phyloP scores from a whole-genome alignment of 2,113 vertebrate genomes.

The Oreochromis niloticus region DNA sequence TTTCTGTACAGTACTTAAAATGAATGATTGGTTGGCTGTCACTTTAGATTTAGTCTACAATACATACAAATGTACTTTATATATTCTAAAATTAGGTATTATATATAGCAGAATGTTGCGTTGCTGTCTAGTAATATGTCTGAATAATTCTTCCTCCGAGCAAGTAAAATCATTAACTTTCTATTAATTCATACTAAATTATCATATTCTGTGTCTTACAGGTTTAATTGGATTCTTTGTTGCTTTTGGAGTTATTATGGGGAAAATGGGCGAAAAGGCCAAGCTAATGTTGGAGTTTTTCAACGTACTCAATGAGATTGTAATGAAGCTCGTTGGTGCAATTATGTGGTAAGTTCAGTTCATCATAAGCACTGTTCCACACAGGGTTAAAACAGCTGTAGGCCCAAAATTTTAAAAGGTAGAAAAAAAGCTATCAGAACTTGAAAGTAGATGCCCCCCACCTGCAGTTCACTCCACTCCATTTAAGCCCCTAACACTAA shows the following conservation, averaged over 20 bases:
- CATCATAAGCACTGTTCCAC: not conserved
- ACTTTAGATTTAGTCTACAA: not conserved
- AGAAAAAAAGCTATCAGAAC: not conserved
- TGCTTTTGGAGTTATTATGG: conserved; percentile 95
- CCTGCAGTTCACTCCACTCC: not conserved
- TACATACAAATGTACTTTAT: not conserved
- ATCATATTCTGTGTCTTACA: conserved; percentile 33
- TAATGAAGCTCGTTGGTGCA: conserved; percentile 91
- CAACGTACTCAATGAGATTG: conserved; percentile 96
- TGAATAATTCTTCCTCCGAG: not conserved
- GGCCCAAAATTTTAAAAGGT: not conserved
- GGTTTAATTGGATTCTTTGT: conserved; percentile 98
- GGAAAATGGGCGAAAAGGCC: conserved; percentile 97
- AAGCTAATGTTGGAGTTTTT: conserved; percentile 98
- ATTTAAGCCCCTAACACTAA: not conserved
- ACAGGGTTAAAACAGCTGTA: not conserved
- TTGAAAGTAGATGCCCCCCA: not conserved
- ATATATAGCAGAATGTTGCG: not conserved
- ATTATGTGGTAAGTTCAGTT: conserved; percentile 92
- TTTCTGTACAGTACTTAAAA: not conserved
- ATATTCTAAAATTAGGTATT: not conserved
- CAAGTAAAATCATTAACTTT: not conserved
- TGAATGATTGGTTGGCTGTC: not conserved
- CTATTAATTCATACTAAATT: not conserved
- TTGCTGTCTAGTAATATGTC: not conserved